These are phyloP conservation scores for Porphyrio hochstetteri DNA, from an alignment of 2,113 vertebrate genomes.

Conservation along the genomic window DNA sequence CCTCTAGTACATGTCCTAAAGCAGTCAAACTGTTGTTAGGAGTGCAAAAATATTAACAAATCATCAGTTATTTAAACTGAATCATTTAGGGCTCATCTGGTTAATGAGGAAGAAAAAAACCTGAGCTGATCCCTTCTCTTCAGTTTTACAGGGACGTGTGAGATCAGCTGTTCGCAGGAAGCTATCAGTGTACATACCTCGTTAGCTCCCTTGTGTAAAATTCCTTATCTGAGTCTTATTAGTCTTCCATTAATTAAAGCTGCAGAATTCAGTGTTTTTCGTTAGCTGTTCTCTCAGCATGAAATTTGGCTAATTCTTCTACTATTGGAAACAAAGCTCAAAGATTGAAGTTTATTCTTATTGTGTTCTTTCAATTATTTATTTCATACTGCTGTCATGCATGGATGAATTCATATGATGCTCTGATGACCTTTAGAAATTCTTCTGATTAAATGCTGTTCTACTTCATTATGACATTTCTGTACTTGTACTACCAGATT, in stretches of 20 bases:
- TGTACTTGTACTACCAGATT: constrained; percentile 74
- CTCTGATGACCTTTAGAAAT: constrained; percentile 78
- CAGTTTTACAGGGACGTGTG: not conserved
- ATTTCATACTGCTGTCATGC: constrained; percentile 65
- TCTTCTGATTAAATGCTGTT: constrained; percentile 75
- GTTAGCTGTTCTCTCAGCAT: not conserved
- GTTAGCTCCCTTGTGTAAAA: constrained; percentile 18
- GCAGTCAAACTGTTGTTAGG: not conserved
- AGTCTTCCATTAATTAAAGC: constrained; percentile 64
- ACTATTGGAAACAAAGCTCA: constrained; percentile 20
- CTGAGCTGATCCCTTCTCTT: not conserved
- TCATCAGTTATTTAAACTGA: constrained; percentile 40
- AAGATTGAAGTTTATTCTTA: constrained; percentile 49
- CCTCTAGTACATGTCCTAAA: not conserved
- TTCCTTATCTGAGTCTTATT: constrained; percentile 52
- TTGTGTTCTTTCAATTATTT: constrained; percentile 60
- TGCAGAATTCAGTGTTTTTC: constrained; percentile 8
- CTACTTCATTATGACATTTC: constrained; percentile 76
- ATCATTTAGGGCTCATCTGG: constrained; percentile 29
- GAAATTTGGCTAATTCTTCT: constrained; percentile 47
- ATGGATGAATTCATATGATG: constrained; percentile 67
- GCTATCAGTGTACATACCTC: constrained; percentile 1
- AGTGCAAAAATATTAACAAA: constrained; percentile 60
- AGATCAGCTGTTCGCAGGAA: not conserved
- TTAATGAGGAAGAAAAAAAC: constrained; percentile 30